Conservation (phyloP, 2,888 invertebrate species). For the Stenurella melanura region DNA sequence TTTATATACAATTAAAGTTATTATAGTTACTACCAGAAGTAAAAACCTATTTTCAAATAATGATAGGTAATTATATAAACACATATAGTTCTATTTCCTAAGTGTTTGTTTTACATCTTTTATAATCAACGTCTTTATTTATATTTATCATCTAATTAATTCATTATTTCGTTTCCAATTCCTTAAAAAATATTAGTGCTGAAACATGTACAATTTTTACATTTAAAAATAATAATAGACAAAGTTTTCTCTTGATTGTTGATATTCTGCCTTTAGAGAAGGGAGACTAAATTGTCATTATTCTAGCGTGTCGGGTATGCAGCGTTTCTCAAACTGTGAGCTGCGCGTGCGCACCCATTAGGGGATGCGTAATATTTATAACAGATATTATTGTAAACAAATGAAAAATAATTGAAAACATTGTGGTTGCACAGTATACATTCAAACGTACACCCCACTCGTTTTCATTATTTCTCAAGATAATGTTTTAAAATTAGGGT, state of each 20-base stretch:
- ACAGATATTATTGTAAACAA: too few relatives aligned
- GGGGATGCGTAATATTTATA: too few relatives aligned
- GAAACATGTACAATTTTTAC: not conserved
- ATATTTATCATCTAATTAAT: conserved; percentile 8
- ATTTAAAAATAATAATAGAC: conserved; percentile 11
- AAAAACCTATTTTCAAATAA: not conserved
- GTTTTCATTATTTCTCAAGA: too few relatives aligned
- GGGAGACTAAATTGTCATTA: not conserved
- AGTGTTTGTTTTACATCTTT: not conserved
- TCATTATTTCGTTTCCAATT: not conserved
- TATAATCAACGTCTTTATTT: not conserved
- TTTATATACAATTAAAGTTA: not conserved
- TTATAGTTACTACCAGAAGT: not conserved
- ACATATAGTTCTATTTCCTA: not conserved
- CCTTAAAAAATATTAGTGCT: not conserved
- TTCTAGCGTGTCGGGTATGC: not conserved
- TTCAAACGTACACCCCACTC: too few relatives aligned
- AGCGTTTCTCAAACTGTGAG: too few relatives aligned
- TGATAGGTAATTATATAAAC: not conserved
- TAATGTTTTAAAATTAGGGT: too few relatives aligned
- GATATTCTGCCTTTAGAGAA: conserved; percentile 9
- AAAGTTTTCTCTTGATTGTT: not conserved
- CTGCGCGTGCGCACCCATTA: too few relatives aligned
- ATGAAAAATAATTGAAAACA: too few relatives aligned
- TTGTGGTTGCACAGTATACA: too few relatives aligned